Base-by-base conservation (phyloP, 92 coral and sea anemone species). In the Blastomussa wellsi region DNA sequence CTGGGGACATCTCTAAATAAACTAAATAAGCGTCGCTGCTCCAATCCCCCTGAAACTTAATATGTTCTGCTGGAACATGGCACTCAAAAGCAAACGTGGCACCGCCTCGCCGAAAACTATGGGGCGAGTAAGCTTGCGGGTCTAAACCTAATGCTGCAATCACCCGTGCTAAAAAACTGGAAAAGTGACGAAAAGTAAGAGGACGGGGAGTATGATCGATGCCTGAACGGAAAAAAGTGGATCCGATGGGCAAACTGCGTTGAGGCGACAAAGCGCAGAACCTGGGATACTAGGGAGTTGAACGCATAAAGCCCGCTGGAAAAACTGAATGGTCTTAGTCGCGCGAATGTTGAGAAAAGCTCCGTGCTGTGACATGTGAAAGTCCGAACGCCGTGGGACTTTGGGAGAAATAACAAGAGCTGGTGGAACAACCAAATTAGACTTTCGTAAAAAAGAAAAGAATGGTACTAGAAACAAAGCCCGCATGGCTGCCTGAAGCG, bases 241-340 rank as follows among this genome's bases (percentile, higher is more conserved):
- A 7, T n/a, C n/a, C n/a, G n/a, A n/a, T n/a, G n/a, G n/a, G n/a
- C n/a, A n/a, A n/a, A n/a, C n/a, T 41, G 44, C 44, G 7, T 41
- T 41, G 7, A 41, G 3, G 7, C 44, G 44, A 41, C 44, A 41
- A 41, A 41, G 44, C 4, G 44, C 4, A 73, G 53, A 72, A 31
- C 81, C 87, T 9, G 72, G 68, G 52, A 84, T 84, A 4, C 51
- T 33, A 37, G 88, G 88, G 4, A 84, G 55, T 5, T 82, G 88
- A 24, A 77, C 59, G 59, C 60, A 53, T 19, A 84, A 52, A 1
- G 41, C 57, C 36, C 74, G 88, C 62, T 72, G 76, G n/a, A 72
- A 72, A 37, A 72, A 72, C 76, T 72, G 76, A 38, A 72, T 72
- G 76, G 76, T 72, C 52, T 72, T 72, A 33, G 76, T 72, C 76